A percentile compares a stretch with the other conserved stretches of the same genome.
phyloP scores from a whole-genome alignment of 2,113 vertebrate species.

The Ascaphus truei region DNA sequence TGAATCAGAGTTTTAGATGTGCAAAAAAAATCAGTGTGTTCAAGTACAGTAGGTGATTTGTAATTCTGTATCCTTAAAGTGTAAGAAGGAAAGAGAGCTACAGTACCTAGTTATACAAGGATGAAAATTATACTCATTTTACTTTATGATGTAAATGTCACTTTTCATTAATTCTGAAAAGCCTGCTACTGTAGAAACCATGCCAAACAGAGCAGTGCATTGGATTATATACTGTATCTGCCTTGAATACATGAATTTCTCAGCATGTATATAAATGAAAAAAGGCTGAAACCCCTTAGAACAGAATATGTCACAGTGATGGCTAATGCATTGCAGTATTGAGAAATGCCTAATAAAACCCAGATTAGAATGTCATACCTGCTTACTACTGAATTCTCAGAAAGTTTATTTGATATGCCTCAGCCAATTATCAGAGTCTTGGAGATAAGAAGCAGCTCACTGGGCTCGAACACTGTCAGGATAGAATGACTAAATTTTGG shows the following conservation, averaged over 20 bases:
- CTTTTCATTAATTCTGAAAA: conserved; percentile 67
- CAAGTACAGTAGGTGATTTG: no score
- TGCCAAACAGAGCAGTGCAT: conserved; percentile 64
- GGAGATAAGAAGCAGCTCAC: conserved; percentile 77
- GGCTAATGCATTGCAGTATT: conserved; percentile 73
- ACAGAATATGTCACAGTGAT: conserved; percentile 82
- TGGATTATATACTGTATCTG: conserved; percentile 69
- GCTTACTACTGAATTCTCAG: conserved; percentile 77
- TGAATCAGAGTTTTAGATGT: no score
- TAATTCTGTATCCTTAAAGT: no score
- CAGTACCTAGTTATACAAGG: no score
- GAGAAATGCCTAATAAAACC: conserved; percentile 77
- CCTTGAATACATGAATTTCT: conserved; percentile 70
- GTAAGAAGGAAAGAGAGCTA: no score
- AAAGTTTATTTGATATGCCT: conserved; percentile 85
- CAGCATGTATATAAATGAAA: conserved; percentile 58
- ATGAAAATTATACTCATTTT: no score
- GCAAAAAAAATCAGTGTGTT: no score
- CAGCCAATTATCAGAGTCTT: conserved; percentile 81
- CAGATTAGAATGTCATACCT: conserved; percentile 88
- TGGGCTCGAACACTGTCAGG: conserved; percentile 68
- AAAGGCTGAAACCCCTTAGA: conserved; percentile 69
- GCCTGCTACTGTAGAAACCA: conserved; percentile 58
- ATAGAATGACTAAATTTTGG: conserved; percentile 70
- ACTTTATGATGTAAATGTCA: conserved; percentile 59